Percentiles rank a stretch among this genome's conserved stretches.
Conservation (phyloP, 2,797 vertebrate species). For the Antennarius maculatus region DNA sequence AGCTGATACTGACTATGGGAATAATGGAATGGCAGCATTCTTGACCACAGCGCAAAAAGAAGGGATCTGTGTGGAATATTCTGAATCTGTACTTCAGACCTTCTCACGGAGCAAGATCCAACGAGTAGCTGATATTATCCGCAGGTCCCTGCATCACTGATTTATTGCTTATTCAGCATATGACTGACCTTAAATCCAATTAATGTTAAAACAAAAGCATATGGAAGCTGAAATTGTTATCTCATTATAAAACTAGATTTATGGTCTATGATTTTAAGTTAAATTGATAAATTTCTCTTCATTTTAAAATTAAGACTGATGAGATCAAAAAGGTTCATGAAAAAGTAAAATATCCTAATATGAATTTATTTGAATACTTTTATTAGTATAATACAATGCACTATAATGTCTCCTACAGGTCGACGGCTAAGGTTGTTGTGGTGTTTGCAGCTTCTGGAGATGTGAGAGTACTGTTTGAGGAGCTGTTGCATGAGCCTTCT, state of each 20-base stretch:
- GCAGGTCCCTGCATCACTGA: slow-evolving; percentile 35
- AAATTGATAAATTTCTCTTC: too few species aligned
- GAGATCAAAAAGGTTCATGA: too few species aligned
- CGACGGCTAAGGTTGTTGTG: background rate
- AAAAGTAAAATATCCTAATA: too few species aligned
- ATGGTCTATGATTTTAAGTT: too few species aligned
- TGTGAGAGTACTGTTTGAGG: background rate
- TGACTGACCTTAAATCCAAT: background rate
- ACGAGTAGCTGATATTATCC: slow-evolving; percentile 68
- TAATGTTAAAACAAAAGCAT: too few species aligned
- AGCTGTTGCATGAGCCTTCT: slow-evolving; percentile 26
- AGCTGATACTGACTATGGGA: slow-evolving; percentile 78
- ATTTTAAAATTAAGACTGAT: too few species aligned
- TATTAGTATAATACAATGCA: background rate
- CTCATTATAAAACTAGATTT: too few species aligned
- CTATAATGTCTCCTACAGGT: background rate
- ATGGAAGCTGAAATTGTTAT: too few species aligned
- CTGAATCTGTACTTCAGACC: slow-evolving; percentile 65
- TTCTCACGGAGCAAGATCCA: slow-evolving; percentile 59
- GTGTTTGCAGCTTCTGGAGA: background rate
- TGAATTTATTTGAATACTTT: background rate
- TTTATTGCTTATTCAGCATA: background rate
- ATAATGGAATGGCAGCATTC: slow-evolving; percentile 64
- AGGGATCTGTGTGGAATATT: slow-evolving; percentile 76
- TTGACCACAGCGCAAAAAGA: slow-evolving; percentile 51